phyloP scores from a whole-genome alignment of 2,797 vertebrate species.

The Babyrousa celebensis region DNA sequence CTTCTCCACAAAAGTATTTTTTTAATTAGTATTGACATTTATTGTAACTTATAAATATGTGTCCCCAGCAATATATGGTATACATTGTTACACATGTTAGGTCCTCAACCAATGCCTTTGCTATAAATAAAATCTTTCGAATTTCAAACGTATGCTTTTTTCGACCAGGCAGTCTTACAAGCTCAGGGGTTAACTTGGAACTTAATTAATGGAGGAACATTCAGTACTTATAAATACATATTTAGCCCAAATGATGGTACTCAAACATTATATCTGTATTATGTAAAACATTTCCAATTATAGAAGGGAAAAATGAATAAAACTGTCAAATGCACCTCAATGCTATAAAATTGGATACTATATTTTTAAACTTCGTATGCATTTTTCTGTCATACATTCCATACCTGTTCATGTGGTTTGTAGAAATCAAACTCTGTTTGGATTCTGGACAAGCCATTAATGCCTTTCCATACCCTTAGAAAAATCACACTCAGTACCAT shows the following conservation, averaged over 20 bases:
- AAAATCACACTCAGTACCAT: constrained; percentile 77
- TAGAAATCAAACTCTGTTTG: constrained; percentile 79
- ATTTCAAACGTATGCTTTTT: constrained; percentile 42
- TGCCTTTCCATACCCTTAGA: constrained; percentile 71
- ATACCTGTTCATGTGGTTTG: constrained; percentile 47
- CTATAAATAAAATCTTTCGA: constrained; percentile 16
- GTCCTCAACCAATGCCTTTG: neutral
- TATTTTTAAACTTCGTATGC: constrained; percentile 51
- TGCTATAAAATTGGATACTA: constrained; percentile 21
- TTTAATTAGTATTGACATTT: neutral
- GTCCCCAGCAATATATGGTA: neutral
- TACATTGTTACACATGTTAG: neutral
- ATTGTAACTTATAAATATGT: constrained; percentile 1
- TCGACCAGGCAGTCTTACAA: neutral
- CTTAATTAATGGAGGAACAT: constrained; percentile 8
- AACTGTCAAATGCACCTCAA: constrained; percentile 64
- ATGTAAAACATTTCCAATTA: constrained; percentile 67
- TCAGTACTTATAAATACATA: constrained; percentile 39
- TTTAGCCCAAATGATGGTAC: constrained; percentile 57
- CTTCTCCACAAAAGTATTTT: neutral
- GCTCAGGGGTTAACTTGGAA: neutral
- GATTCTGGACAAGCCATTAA: constrained; percentile 75
- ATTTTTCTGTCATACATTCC: constrained; percentile 62
- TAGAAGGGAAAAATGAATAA: constrained; percentile 41
- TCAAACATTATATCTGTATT: constrained; percentile 56